Base-by-base conservation (phyloP, 2,113 vertebrate genomes). In the Ceyx margarethae region DNA sequence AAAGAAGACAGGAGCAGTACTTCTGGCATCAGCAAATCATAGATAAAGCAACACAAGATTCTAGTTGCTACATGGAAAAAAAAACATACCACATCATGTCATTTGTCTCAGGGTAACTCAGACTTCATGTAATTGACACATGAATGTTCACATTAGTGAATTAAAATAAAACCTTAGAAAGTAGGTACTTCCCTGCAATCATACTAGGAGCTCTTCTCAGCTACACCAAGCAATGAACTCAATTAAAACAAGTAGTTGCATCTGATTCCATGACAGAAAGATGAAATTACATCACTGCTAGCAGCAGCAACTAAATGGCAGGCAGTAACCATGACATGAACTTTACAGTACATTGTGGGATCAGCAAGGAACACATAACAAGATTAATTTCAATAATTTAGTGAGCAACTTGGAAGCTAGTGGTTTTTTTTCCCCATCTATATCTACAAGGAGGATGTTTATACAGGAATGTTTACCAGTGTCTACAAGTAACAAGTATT, bases 221-320 rank as follows among this genome's bases (percentile, higher is more conserved):
- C 28, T 79, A 61, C 13, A 60, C 25, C 13, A 77, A 86, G 61
- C 23, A 89, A 85, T n/a, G 57, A 67, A 66, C 18, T 46, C 74
- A 94, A 93, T 94, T 95, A 95, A 89, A 88, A 14, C 93, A 95
- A 97, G 85, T 94, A 95, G 85, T 11, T 79, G 79, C 35, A 87
- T 77, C 75, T 26, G 10, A 89, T 75, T 68, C 64, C 25, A 2
- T 28, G 50, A 90, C 51, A 85, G 60, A 91, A 91, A 91, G 60
- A 95, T 92, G 87, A 95, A 96, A 97, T 95, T 91, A 90, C 90
- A 94, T 89, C 86, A 97, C 71, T 76, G 40, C 43, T 29, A 74
- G 50, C 61, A 87, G 65, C 51, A 87, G 81, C 68, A 88, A 76
- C 35, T 10, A 18, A 87, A 84, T 43, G 54, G 85, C 74, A 94